A percentile compares a stretch with the other conserved stretches of the same genome.
These are phyloP conservation scores for Schlechtendalia chinensis DNA, from an alignment of 1,140 invertebrate genomes.

Conservation along the genomic window DNA sequence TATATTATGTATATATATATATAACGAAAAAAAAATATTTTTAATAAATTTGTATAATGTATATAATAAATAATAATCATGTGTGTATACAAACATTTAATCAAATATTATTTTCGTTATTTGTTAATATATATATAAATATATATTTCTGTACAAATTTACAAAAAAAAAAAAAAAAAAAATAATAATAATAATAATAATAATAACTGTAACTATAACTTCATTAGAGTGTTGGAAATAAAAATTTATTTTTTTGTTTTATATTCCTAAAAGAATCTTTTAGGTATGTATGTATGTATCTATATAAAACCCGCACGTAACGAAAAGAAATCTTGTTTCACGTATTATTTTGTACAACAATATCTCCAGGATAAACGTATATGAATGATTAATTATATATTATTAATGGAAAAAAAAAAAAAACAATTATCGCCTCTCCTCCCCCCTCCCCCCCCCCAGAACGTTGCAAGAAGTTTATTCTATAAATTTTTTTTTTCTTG, in stretches of 20 bases:
- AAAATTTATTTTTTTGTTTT: too few species aligned
- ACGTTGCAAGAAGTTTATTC: conserved; percentile 20
- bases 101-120: background rate
- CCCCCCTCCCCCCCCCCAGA: background rate
- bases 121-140: background rate
- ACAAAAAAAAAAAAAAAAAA: background rate
- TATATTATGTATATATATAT: background rate
- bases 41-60: conserved; percentile 6
- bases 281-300: too few species aligned
- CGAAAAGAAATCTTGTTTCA: too few species aligned
- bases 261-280: too few species aligned
- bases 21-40: conserved; percentile 41
- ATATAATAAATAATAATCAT: background rate
- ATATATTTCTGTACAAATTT: conserved; percentile 42
- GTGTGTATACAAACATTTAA: background rate
- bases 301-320: too few species aligned
- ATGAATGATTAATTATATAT: background rate
- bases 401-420: background rate
- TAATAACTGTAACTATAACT: too few species aligned
- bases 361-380: too few species aligned
- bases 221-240: too few species aligned
- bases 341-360: too few species aligned
- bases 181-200: too few species aligned
- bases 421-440: background rate
- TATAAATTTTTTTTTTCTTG: conserved; percentile 30